These are phyloP conservation scores for Ceraclea dissimilis DNA, from an alignment of 2,888 invertebrate species.

Conservation along the genomic window DNA sequence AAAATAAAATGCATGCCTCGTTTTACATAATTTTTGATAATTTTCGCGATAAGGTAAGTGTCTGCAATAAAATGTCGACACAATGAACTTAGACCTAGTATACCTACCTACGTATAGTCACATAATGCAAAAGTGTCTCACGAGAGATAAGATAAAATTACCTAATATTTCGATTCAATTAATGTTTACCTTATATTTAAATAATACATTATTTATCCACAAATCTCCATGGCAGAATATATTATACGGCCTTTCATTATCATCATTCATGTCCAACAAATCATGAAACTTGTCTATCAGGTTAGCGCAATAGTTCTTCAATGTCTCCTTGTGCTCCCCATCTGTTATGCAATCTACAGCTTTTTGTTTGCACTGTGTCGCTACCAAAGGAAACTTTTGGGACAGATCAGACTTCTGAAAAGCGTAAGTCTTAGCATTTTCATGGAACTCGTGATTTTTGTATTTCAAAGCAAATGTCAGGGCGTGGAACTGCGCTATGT, in stretches of 20 bases:
- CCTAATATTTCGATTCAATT: too few species aligned
- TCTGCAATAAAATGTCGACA: too few species aligned
- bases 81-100: too few species aligned
- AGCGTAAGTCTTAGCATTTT: background rate
- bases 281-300: background rate
- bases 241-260: constrained; percentile 11
- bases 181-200: constrained; percentile 28
- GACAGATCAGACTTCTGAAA: background rate
- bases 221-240: constrained; percentile 29
- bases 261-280: constrained; percentile 5
- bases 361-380: background rate
- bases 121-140: too few species aligned
- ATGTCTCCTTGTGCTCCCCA: background rate
- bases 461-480: constrained; percentile 10
- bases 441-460: background rate
- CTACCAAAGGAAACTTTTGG: background rate
- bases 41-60: too few species aligned
- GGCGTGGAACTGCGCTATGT: constrained; percentile 9
- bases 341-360: background rate
- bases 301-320: constrained; percentile 8
- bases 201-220: constrained; percentile 30
- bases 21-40: too few species aligned
- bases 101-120: too few species aligned
- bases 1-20: too few species aligned
- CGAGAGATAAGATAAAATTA: too few species aligned